phyloP scores from a whole-genome alignment of 2,797 vertebrate species.

The Enteromius unitaeniatus region DNA sequence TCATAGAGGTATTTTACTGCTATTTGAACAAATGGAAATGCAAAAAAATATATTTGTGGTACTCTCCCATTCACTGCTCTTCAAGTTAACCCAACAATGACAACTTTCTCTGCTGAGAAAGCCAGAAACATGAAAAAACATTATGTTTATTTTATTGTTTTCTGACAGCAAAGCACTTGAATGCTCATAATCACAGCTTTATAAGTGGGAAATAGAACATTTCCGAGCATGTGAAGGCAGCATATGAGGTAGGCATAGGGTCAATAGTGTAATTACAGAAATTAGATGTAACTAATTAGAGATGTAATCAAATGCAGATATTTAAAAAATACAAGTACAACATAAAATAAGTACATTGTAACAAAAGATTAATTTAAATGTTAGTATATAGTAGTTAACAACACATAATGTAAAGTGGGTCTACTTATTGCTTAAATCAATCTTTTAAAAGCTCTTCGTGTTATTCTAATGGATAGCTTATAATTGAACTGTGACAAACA shows the following conservation, averaged over 20 bases:
- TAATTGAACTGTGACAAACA: conserved; percentile 4
- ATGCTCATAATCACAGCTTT: no score
- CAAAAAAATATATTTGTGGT: no score
- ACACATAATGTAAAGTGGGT: neutral
- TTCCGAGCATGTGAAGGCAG: no score
- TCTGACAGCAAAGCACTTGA: no score
- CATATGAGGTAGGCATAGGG: neutral
- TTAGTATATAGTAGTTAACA: neutral
- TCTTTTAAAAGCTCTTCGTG: conserved; percentile 1
- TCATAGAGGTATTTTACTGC: no score
- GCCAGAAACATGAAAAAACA: no score
- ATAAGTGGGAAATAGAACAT: no score
- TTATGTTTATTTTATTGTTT: no score
- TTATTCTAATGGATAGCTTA: conserved; percentile 13
- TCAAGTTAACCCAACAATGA: no score
- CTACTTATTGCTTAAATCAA: neutral
- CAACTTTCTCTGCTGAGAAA: no score
- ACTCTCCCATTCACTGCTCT: no score
- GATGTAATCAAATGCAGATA: neutral
- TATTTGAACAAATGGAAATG: no score
- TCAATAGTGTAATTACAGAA: neutral
- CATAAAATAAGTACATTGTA: neutral
- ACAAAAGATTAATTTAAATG: neutral
- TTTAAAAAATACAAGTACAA: neutral
- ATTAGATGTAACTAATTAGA: neutral